Percentiles rank a stretch among this genome's conserved stretches.
Conservation (phyloP, 2,888 invertebrate genomes). For the Polyommatus iphigenia region DNA sequence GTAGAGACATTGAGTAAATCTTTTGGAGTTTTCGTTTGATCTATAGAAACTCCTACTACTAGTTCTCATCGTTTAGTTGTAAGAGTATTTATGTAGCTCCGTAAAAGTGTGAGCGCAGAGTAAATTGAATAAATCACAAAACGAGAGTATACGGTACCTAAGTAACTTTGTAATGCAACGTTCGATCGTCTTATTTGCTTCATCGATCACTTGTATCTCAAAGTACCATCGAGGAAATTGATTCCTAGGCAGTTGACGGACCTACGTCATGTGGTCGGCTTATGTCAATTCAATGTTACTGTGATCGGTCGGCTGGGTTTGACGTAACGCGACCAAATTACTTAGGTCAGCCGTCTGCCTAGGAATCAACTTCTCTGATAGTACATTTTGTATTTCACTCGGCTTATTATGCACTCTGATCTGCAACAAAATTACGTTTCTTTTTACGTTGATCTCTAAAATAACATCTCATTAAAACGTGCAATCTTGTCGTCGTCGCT, state of each 20-base stretch:
- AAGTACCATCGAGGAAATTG: no score
- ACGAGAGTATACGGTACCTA: no score
- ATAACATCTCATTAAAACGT: conserved; percentile 2
- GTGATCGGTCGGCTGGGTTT: no score
- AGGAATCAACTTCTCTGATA: no score
- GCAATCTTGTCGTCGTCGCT: conserved; percentile 13
- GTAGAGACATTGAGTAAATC: not conserved
- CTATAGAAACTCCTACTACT: not conserved
- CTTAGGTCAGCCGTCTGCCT: no score
- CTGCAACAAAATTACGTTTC: conserved; percentile 6
- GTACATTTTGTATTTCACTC: not conserved
- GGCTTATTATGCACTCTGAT: not conserved
- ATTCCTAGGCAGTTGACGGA: no score
- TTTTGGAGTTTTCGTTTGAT: not conserved
- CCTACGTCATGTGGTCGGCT: no score
- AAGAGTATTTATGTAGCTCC: no score
- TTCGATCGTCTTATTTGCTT: not conserved
- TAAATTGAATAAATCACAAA: no score
- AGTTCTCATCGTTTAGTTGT: not conserved
- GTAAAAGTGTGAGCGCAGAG: no score
- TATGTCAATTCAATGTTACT: no score
- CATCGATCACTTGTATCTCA: not conserved
- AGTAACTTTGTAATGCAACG: not conserved
- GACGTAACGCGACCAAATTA: no score
- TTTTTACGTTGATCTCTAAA: conserved; percentile 16